Evolutionary conservation across 2,113 vertebrate genomes (phyloP).

Genomic region (Oplegnathus fasciatus): DNA sequence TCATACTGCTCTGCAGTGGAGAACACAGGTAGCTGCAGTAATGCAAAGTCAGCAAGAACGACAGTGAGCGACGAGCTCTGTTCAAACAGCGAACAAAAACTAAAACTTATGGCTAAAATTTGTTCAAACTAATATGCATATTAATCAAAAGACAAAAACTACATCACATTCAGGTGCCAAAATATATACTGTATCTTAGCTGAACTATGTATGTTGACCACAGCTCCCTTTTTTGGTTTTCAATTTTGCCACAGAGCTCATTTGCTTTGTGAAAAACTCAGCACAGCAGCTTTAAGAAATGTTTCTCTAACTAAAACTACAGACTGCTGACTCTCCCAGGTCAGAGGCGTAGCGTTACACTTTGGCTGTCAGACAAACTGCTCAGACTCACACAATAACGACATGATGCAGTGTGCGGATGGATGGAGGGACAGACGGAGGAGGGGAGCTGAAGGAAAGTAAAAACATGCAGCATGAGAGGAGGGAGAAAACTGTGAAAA

Average conservation of each 20-base stretch:
- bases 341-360: conserved; percentile 76
- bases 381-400: conserved; percentile 66
- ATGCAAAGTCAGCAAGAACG: neutral
- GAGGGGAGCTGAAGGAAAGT: conserved; percentile 37
- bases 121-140: neutral
- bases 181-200: neutral
- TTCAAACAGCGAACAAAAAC: neutral
- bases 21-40: neutral
- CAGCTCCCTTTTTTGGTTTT: conserved; percentile 22
- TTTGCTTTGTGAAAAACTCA: conserved; percentile 50
- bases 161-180: neutral
- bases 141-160: neutral
- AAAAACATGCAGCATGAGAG: conserved; percentile 27
- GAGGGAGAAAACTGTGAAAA: neutral
- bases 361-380: conserved; percentile 66
- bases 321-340: conserved; percentile 73
- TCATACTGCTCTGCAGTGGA: neutral
- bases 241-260: conserved; percentile 34
- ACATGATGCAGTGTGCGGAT: conserved; percentile 50
- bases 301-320: conserved; percentile 67
- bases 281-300: conserved; percentile 56
- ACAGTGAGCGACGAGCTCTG: too few species aligned
- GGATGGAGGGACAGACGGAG: conserved; percentile 31
- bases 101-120: neutral
- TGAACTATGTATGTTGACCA: neutral